Base-by-base conservation (phyloP, 1,140 invertebrate genomes). In the Diorhabda carinulata region DNA sequence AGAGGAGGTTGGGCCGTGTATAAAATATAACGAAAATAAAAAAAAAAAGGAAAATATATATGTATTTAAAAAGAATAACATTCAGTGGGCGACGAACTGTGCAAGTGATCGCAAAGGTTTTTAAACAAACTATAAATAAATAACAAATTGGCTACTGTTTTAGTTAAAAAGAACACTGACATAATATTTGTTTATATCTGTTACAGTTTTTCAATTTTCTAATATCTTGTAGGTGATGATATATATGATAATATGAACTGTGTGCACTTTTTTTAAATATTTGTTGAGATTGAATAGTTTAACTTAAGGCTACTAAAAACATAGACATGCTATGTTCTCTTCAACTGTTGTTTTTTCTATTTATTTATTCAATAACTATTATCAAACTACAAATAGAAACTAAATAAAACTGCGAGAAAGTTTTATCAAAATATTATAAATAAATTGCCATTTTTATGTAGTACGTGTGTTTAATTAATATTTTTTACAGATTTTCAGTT, bases 281-380 rank as follows among this genome's bases (percentile, higher is more conserved):
- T 79, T 75, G 74, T 79, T 77, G 70, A 75, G 67, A 72, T 76
- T 77, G 67, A 73, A 78, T 78, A 79, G 76, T 79, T 79, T 79
- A 79, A 79, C 68, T 61, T 70, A 69, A 70, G 72, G 72, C 70
- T 71, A 70, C 72, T 74, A 69, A 64, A 64, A 73, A 66, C 44
- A 70, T 66, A 70, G 52, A 64, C 73, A 74, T 73, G 76, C 75
- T 77, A 72, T 76, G 73, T 78, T 76, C 74, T 45, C 44, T 57
- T 65, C 52, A 60, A 56, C 6, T 7, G 6, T 56, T 56, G 6
- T 56, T 56, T n/a, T 7, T 6, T 7, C 6, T n/a, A 56, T n/a
- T 7, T 7, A 7, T 56, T 56, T 56, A 6, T 56, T 6, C n/a
- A 56, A 56, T 7, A 56, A 6, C n/a, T n/a, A 7, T 56, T 56